These are phyloP conservation scores for Atherinomorus stipes DNA, from an alignment of 2,113 vertebrate genomes.

Conservation along the genomic window DNA sequence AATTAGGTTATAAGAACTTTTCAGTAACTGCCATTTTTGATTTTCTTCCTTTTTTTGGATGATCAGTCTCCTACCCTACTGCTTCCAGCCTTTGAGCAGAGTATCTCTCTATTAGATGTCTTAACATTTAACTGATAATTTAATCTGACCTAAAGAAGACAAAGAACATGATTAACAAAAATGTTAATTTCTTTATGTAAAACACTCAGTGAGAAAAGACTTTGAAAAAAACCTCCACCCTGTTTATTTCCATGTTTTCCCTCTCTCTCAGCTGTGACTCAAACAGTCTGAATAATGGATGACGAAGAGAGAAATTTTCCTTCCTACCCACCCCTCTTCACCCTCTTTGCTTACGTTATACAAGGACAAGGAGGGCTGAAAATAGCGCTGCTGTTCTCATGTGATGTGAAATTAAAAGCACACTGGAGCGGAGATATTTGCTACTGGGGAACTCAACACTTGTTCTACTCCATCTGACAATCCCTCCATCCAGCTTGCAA, in stretches of 20 bases:
- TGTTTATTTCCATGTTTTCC: conserved; percentile 28
- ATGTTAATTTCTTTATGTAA: conserved; percentile 14
- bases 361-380: conserved; percentile 67
- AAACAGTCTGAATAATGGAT: conserved; percentile 76
- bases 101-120: neutral
- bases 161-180: neutral
- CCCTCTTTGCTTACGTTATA: conserved; percentile 61
- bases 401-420: conserved; percentile 70
- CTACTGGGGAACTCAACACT: conserved; percentile 62
- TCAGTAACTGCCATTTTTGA: neutral
- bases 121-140: neutral
- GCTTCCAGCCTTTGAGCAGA: conserved; percentile 13
- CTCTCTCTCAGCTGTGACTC: conserved; percentile 62
- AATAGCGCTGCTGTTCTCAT: conserved; percentile 71
- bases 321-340: conserved; percentile 26
- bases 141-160: neutral
- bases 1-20: neutral
- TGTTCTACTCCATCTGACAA: conserved; percentile 60
- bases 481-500: conserved; percentile 56
- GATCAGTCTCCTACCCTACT: neutral
- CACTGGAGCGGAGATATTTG: conserved; percentile 65
- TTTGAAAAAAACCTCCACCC: conserved; percentile 12
- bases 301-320: conserved; percentile 54
- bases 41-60: neutral
- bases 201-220: conserved; percentile 7